Base-by-base conservation (phyloP, 2,888 invertebrate species). In the Callinectes sapidus region DNA sequence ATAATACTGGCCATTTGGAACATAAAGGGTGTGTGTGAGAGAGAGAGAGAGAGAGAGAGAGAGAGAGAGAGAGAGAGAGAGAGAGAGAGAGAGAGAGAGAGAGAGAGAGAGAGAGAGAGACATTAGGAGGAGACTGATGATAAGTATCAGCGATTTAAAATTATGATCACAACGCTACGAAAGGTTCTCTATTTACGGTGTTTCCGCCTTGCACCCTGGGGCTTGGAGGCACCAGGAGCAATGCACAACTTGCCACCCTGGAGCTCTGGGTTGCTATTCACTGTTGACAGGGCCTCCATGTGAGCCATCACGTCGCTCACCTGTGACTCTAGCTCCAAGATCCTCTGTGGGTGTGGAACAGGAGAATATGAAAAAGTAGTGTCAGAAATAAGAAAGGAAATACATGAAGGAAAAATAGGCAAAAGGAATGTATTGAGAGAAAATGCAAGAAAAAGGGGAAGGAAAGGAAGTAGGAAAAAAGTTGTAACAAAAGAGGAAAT, bases 231-330 rank as follows among this genome's bases (percentile, higher is more conserved):
- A 14, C 85, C 54, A 0, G 89, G 28, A 18, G 86, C 85, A 35
- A 93, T 93, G 23, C 66, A 91, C 18, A 94, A 14, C 28, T 90
- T 81, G 10, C 93, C 94, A 6, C 94, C 94, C 54, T 93, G 94
- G 16, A 94, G 91, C 86, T 94, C 94, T 35, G 94, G 94, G 61
- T 94, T 94, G 39, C 92, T 87, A 32, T 66, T 93, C n/a, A 94
- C 93, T 39, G 94, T 91, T 14, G 93, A 93, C 5, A 93, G 98
- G 0, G 99, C 99, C 95, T 99, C 98, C 95, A 99, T 97, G 96
- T 98, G 99, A 96, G 99, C 99, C 98, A 99, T 99, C 89, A 99
- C 97, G 96, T 99, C 99, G 66, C 98, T 97, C 14, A 99, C 96
- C 96, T 99, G 99, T 95, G 99, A 99, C 95, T 97, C 97, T 55